These are phyloP conservation scores for Varanus komodoensis DNA, from an alignment of 2,113 vertebrate species.

Conservation along the genomic window DNA sequence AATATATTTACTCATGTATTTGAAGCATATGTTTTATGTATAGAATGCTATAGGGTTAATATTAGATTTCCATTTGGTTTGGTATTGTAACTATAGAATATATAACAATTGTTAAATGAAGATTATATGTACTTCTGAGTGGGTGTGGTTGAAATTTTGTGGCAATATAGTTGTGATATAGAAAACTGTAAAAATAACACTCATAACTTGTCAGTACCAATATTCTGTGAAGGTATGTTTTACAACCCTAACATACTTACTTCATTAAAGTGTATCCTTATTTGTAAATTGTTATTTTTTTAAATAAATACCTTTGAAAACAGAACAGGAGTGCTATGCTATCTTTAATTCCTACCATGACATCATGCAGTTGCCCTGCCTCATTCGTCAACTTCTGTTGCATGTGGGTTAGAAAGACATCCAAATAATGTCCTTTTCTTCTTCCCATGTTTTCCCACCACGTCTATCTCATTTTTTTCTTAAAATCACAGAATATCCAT, in stretches of 20 bases:
- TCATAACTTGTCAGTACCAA: conserved; percentile 38
- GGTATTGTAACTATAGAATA: conserved; percentile 29
- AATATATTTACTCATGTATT: conserved; percentile 77
- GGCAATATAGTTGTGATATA: conserved; percentile 47
- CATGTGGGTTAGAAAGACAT: no score
- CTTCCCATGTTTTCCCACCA: not conserved
- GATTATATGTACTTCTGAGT: conserved; percentile 44
- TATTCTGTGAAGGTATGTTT: conserved; percentile 37
- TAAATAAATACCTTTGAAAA: conserved; percentile 71
- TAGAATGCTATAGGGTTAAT: conserved; percentile 62
- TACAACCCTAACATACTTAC: conserved; percentile 45
- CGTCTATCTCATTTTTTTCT: not conserved
- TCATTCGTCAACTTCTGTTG: not conserved
- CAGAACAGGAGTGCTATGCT: no score
- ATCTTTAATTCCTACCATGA: no score
- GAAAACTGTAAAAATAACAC: conserved; percentile 21
- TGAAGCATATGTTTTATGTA: conserved; percentile 62
- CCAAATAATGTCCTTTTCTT: not conserved
- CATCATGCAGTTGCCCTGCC: not conserved
- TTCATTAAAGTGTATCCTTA: conserved; percentile 55
- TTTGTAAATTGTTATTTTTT: conserved; percentile 83
- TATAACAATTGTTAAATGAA: conserved; percentile 49
- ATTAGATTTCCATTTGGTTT: conserved; percentile 45
- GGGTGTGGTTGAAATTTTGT: conserved; percentile 54
- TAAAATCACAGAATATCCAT: not conserved